phyloP scores from a whole-genome alignment of 2,113 vertebrate genomes.

The Leiothrix lutea region DNA sequence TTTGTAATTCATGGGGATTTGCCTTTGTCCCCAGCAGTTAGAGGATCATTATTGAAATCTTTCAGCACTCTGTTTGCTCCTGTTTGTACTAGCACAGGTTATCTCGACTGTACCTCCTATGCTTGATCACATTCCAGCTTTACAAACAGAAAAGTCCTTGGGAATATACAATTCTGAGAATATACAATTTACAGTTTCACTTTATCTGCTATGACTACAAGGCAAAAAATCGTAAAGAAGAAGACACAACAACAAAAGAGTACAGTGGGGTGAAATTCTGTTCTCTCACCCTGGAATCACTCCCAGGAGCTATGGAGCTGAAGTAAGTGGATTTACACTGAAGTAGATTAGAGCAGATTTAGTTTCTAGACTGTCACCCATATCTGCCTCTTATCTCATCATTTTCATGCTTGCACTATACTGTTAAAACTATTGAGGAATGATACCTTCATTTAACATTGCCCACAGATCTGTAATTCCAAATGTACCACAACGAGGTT shows the following conservation, averaged over 20 bases:
- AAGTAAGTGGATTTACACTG: constrained; percentile 21
- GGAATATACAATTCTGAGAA: constrained; percentile 77
- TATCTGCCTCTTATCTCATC: neutral
- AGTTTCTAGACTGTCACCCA: neutral
- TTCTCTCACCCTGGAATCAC: neutral
- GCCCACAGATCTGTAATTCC: neutral
- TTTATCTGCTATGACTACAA: constrained; percentile 50
- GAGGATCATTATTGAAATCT: constrained; percentile 65
- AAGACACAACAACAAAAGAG: neutral
- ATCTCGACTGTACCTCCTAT: constrained; percentile 41
- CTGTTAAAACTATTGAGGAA: neutral
- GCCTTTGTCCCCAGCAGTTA: neutral
- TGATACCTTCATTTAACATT: neutral
- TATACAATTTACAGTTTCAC: constrained; percentile 70
- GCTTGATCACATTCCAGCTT: constrained; percentile 72
- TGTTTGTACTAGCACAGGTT: neutral
- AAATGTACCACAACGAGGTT: neutral
- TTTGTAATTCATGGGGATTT: neutral
- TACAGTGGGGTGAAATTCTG: neutral
- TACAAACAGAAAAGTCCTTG: constrained; percentile 77
- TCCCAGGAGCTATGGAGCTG: neutral
- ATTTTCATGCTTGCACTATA: neutral
- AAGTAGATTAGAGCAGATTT: constrained; percentile 32
- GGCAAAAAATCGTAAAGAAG: constrained; percentile 20
- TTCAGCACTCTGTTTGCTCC: constrained; percentile 58